phyloP scores from a whole-genome alignment of 2,888 invertebrate species.

The Parasteatoda lunata region DNA sequence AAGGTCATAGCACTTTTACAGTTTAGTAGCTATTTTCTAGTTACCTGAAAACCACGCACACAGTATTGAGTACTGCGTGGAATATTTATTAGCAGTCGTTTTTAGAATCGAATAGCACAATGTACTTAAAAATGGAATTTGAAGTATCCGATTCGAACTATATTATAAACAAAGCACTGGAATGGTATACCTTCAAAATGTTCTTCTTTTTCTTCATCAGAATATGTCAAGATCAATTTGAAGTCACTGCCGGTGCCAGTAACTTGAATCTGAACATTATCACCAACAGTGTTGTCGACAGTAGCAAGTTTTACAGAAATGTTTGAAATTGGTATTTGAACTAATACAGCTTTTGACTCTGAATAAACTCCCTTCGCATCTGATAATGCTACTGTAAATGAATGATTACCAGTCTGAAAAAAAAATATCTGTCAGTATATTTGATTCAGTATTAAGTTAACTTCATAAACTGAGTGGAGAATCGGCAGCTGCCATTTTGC shows the following conservation, averaged over 20 bases:
- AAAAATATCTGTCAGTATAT: background rate
- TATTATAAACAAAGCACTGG: background rate
- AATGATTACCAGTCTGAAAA: constrained; percentile 51
- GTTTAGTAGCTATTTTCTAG: too few species aligned
- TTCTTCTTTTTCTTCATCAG: constrained; percentile 32
- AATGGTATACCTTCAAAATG: constrained; percentile 38
- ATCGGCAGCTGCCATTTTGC: too few species aligned
- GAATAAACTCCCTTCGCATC: constrained; percentile 13
- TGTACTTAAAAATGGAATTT: background rate
- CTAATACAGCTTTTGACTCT: constrained; percentile 13
- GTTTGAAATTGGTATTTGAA: constrained; percentile 55
- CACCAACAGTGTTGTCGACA: constrained; percentile 23
- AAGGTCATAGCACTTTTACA: too few species aligned
- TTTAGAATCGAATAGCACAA: too few species aligned
- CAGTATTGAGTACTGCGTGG: too few species aligned
- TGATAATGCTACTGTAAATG: constrained; percentile 17
- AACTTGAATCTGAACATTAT: constrained; percentile 10
- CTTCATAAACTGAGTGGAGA: too few species aligned
- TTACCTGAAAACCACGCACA: too few species aligned
- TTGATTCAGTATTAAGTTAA: too few species aligned
- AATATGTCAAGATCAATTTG: constrained; percentile 51
- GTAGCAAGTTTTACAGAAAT: background rate
- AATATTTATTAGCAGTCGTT: too few species aligned
- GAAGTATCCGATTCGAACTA: background rate
- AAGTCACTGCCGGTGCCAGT: constrained; percentile 43